A percentile compares a stretch with the other conserved stretches of the same genome.
Conservation (phyloP, 2,113 vertebrate genomes). For the Chlamydotis undulata region DNA sequence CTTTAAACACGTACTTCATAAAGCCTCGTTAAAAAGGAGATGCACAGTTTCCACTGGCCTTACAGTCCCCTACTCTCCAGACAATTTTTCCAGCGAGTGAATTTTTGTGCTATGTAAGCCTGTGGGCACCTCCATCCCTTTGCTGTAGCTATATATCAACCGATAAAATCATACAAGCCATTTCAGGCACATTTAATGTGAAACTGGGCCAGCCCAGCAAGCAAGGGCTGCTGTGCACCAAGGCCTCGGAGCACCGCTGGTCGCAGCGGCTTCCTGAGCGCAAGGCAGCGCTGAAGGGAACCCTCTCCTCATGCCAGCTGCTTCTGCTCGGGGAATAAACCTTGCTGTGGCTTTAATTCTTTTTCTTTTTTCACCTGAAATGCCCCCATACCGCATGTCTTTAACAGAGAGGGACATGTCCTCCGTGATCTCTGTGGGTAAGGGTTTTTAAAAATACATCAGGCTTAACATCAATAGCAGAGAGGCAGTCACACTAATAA, state of each 20-base stretch:
- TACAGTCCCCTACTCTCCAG: neutral
- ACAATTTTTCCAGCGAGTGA: neutral
- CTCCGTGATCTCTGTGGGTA: neutral
- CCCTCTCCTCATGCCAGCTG: rapidly evolving
- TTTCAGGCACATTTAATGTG: neutral
- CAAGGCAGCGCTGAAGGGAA: too few relatives aligned
- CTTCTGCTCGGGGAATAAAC: neutral
- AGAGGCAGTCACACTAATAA: neutral
- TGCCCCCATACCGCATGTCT: neutral
- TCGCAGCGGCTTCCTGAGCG: rapidly evolving
- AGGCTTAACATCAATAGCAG: neutral
- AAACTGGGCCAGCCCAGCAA: neutral
- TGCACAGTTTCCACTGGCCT: neutral
- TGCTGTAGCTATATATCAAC: neutral
- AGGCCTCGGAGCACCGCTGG: too few relatives aligned
- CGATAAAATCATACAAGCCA: neutral
- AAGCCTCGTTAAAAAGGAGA: neutral
- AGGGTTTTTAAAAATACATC: neutral
- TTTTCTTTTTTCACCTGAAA: neutral
- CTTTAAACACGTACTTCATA: neutral
- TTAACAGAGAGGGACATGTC: neutral
- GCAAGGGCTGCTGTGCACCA: neutral
- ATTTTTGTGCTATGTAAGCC: neutral
- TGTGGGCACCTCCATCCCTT: neutral
- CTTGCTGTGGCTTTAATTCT: neutral